Conservation (phyloP, 2,113 vertebrate species). For the Pseudorectes ferrugineus region DNA sequence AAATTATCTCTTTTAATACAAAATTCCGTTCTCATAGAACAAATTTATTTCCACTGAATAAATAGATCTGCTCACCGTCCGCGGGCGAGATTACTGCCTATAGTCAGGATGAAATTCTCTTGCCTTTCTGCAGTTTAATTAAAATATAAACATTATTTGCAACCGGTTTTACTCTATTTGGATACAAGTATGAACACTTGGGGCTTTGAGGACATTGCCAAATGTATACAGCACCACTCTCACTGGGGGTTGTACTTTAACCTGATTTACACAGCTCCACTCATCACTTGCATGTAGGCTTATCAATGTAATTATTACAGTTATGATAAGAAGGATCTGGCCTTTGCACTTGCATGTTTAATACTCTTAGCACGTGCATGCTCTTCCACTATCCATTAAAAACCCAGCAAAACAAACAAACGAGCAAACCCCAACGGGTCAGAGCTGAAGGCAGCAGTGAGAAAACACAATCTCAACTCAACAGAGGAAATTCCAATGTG, state of each 20-base stretch:
- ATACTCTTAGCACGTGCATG: slow-evolving; percentile 2
- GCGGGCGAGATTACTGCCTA: slow-evolving; percentile 21
- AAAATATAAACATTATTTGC: slow-evolving; percentile 69
- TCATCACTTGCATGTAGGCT: neutral
- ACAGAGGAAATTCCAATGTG: neutral
- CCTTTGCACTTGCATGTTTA: slow-evolving; percentile 39
- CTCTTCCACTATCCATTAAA: neutral
- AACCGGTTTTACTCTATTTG: slow-evolving; percentile 54
- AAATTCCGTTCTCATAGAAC: slow-evolving; percentile 70
- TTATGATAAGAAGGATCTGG: slow-evolving; percentile 7
- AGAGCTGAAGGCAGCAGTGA: neutral
- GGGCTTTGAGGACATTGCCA: slow-evolving; percentile 13
- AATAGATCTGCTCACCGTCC: slow-evolving; percentile 56
- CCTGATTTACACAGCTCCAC: slow-evolving; percentile 35
- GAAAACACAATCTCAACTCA: neutral
- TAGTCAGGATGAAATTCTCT: slow-evolving; percentile 39
- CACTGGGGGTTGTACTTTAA: slow-evolving; percentile 50
- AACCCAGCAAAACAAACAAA: neutral
- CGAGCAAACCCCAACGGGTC: neutral
- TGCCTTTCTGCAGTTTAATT: slow-evolving; percentile 51
- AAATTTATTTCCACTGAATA: slow-evolving; percentile 70
- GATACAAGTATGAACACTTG: slow-evolving; percentile 26
- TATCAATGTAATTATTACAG: neutral
- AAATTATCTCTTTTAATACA: slow-evolving; percentile 69
- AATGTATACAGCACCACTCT: slow-evolving; percentile 57